Percentiles rank a stretch among this genome's conserved stretches.
phyloP scores from a whole-genome alignment of 2,113 vertebrate genomes.

The Vombatus ursinus region DNA sequence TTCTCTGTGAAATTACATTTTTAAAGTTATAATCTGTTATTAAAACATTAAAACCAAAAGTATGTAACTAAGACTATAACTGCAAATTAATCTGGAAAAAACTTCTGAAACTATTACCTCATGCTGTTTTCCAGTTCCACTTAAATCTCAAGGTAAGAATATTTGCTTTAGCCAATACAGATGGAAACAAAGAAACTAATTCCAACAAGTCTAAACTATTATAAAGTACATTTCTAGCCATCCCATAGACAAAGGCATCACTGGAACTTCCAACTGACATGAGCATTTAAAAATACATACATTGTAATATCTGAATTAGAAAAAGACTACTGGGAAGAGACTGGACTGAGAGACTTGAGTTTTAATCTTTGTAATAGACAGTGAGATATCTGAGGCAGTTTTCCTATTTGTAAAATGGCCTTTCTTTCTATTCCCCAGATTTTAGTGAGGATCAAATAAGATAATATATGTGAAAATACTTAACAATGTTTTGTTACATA shows the following conservation, averaged over 20 bases:
- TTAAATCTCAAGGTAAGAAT: constrained; percentile 46
- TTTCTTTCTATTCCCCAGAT: neutral
- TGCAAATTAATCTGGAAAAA: constrained; percentile 22
- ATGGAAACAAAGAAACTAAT: constrained; percentile 39
- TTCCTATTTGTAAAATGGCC: neutral
- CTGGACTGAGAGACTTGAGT: neutral
- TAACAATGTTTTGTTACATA: neutral
- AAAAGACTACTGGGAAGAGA: neutral
- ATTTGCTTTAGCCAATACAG: neutral
- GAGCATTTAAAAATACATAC: constrained; percentile 14
- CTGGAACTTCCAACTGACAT: neutral
- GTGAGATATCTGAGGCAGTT: neutral
- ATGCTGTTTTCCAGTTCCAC: constrained; percentile 42
- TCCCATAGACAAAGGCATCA: neutral
- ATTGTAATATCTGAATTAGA: neutral
- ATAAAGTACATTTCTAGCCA: constrained; percentile 34
- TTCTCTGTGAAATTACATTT: neutral
- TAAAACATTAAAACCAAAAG: constrained; percentile 36
- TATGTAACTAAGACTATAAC: constrained; percentile 6
- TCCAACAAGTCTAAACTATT: neutral
- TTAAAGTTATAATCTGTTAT: constrained; percentile 39
- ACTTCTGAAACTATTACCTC: constrained; percentile 53
- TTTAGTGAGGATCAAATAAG: neutral
- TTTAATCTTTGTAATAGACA: neutral
- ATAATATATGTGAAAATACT: neutral